Percentiles rank a stretch among this genome's conserved stretches.
phyloP scores from a whole-genome alignment of 2,797 vertebrate species.

The Ceyx erithaca region DNA sequence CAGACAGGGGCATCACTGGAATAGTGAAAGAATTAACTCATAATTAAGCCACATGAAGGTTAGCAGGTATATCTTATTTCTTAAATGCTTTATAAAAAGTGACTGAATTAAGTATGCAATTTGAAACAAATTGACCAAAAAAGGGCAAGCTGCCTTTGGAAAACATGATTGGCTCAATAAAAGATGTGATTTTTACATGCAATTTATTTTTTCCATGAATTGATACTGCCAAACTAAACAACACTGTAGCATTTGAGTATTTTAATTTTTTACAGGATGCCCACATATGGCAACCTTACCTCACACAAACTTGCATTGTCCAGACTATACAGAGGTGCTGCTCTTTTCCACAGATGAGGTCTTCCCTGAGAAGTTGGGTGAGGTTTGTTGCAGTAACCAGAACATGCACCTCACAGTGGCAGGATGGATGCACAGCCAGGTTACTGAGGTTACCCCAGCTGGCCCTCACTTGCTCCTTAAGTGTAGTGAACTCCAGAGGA shows the following conservation, averaged over 20 bases:
- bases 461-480: not conserved
- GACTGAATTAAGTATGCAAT: not conserved
- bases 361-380: not conserved
- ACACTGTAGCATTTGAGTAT: not conserved
- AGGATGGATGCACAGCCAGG: not conserved
- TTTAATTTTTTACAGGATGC: not conserved
- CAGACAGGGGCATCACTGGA: not conserved
- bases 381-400: not conserved
- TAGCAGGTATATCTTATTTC: not conserved
- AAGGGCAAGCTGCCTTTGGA: not conserved
- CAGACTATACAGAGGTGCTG: not conserved
- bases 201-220: not conserved
- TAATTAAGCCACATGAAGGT: not conserved
- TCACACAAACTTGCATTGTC: not conserved
- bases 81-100: not conserved
- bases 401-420: not conserved
- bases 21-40: not conserved
- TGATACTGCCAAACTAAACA: not conserved
- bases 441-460: not conserved
- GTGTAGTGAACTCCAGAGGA: not conserved
- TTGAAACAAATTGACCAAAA: not conserved
- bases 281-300: not conserved
- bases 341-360: not conserved
- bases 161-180: constrained; percentile 14
- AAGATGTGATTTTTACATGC: not conserved